Base-by-base conservation (phyloP, 1,140 invertebrate species). In the Cephus cinctus region DNA sequence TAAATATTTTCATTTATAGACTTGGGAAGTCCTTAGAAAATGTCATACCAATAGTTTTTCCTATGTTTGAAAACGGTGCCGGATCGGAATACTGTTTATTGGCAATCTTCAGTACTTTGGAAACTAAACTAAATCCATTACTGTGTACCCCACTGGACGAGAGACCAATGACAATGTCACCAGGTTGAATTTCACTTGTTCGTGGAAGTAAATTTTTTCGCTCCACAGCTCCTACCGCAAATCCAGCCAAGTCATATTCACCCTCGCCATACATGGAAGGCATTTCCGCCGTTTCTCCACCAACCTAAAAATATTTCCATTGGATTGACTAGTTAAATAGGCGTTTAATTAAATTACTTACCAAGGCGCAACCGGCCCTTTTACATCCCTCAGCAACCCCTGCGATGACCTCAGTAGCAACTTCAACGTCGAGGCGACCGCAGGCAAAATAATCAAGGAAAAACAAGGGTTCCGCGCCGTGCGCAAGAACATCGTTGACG, bases 371-470 rank as follows among this genome's bases (percentile, higher is more conserved):
- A 5, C 89, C 89, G 6, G 95, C 88, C 68, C 81, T 71, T 47
- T 80, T 78, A 67, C 96, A 99, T 2, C 92, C 96, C 60, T 93
- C 83, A 1, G 88, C 84, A 52, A 98, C 87, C 2, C 96, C 94
- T 43, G 81, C 77, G 4, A 99, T 81, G 2, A 98, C 88, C 50
- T 85, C 75, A 1, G 81, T 80, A 0, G 93, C 91, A 12, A 85
- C 74, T 1, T 83, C 76, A 4, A 94, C 82, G 61, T 96, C 82
- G 32, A 98, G 77, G 50, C 85, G 80, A 3, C 94, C 92, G 68
- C 90, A 94, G 8, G 96, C 93, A 75, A 95, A 97, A 73, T 98
- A 98, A 78, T 98, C 96, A 1, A 98, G 75, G 68, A 98, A 98
- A 46, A 94, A 96, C 34, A 98, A 78, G 0, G 96, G 95, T 64